Percentiles rank a stretch among this genome's conserved stretches.
Conservation (phyloP, 64 coral and sea anemone genomes). For the Astreopora myriophthalma region DNA sequence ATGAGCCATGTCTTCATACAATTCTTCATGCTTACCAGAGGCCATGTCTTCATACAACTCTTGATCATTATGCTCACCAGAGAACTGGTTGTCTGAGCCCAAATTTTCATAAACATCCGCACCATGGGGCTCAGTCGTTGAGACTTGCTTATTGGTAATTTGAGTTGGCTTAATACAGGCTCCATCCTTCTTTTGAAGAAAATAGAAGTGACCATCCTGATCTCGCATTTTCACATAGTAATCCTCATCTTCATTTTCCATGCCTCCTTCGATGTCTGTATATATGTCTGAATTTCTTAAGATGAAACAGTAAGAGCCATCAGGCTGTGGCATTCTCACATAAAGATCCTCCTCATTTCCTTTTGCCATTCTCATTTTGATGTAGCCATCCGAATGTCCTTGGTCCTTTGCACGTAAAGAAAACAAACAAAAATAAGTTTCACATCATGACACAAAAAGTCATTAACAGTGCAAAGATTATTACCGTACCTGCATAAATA, state of each 20-base stretch:
- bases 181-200: not conserved
- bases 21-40: not conserved
- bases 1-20: not conserved
- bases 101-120: not conserved
- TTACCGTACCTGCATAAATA: too few species aligned
- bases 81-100: not conserved
- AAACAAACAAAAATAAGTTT: not conserved
- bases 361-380: not conserved
- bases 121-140: too few species aligned
- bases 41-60: not conserved
- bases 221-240: not conserved
- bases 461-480: too few species aligned
- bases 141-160: too few species aligned
- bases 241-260: not conserved
- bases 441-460: too few species aligned
- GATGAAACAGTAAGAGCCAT: slow-evolving; percentile 14
- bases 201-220: not conserved
- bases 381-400: not conserved
- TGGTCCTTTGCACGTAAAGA: not conserved
- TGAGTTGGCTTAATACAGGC: not conserved
- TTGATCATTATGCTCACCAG: not conserved
- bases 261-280: not conserved
- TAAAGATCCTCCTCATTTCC: not conserved
- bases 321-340: slow-evolving; percentile 2
- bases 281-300: not conserved